Base-by-base conservation (phyloP, 1,140 invertebrate species). In the Lepidurus apus region DNA sequence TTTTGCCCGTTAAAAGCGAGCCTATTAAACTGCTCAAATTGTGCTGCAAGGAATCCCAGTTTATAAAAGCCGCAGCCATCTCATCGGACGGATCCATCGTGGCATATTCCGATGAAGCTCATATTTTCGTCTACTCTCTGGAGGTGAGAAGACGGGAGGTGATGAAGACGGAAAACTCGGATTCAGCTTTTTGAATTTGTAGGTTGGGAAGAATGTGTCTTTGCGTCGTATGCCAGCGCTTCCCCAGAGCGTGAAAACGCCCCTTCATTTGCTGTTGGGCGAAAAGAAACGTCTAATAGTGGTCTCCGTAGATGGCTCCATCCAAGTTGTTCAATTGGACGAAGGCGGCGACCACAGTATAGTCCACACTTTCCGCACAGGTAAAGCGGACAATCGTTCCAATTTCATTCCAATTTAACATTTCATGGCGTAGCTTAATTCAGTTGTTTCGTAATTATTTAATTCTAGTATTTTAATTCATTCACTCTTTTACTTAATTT, bases 71-170 rank as follows among this genome's bases (percentile, higher is more conserved):
- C 82, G 88, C 88, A 82, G 88, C 90, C 8, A 85, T 95, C 7
- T 93, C 91, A 9, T 87, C 87, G 0, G 87, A 91, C 82, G 90
- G 89, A 2, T 87, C 89, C 77, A 89, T 89, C 83, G 88, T 96
- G 42, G 89, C 91, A 11, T 94, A 93, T 83, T 91, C 92, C 0
- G 94, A 93, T 1, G 85, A 89, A 42, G 86, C 83, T 73, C 85
- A 88, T 53, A 82, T 93, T 21, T 88, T 91, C 78, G 84, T 95
- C 43, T 92, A 91, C 82, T 88, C 88, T 81, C 89, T 93, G 80
- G 87, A 88, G 73, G 84, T 88, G 73, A 86, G 87, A 43, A 83
- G 86, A 73, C 83, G 84, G 73, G 73, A 43, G 6, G n/a, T 7
- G 8, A n/a, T 7, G 53, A 47, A 47, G 53, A 0, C 21, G 3